These are phyloP conservation scores for Oriolus oriolus DNA, from an alignment of 2,113 vertebrate genomes.

Conservation along the genomic window DNA sequence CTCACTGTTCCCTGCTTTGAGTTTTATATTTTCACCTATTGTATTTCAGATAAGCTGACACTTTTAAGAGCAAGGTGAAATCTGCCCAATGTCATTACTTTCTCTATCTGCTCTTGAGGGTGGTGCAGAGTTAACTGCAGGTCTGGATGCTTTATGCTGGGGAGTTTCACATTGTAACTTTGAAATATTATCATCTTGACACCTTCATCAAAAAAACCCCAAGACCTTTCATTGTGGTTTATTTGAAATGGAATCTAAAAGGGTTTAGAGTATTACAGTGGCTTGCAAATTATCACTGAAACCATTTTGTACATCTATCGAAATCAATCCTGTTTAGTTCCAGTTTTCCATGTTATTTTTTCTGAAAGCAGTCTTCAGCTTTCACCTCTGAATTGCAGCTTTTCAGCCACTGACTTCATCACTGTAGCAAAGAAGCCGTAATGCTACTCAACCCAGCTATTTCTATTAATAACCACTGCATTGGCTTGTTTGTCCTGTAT, in stretches of 20 bases:
- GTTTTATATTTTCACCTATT: neutral
- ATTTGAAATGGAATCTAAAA: neutral
- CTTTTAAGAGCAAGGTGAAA: neutral
- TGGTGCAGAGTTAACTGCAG: neutral
- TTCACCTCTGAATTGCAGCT: neutral
- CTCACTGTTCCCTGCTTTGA: neutral
- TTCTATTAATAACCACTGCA: neutral
- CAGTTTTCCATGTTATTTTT: neutral
- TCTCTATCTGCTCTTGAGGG: neutral
- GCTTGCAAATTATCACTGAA: neutral
- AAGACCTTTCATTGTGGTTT: neutral
- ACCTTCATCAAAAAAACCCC: neutral
- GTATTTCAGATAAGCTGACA: neutral
- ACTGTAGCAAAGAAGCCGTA: neutral
- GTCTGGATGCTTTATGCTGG: neutral
- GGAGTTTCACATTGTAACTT: rapidly evolving
- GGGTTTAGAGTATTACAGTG: neutral
- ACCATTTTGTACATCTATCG: neutral
- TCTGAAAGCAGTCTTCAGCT: neutral
- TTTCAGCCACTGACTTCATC: neutral
- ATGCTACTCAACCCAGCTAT: neutral
- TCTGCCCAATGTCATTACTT: neutral
- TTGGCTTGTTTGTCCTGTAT: neutral
- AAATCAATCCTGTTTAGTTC: neutral
- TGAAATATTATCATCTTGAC: neutral